Base-by-base conservation (phyloP, 53 echinoderm and acorn worm genomes). In the Antedon mediterranea region DNA sequence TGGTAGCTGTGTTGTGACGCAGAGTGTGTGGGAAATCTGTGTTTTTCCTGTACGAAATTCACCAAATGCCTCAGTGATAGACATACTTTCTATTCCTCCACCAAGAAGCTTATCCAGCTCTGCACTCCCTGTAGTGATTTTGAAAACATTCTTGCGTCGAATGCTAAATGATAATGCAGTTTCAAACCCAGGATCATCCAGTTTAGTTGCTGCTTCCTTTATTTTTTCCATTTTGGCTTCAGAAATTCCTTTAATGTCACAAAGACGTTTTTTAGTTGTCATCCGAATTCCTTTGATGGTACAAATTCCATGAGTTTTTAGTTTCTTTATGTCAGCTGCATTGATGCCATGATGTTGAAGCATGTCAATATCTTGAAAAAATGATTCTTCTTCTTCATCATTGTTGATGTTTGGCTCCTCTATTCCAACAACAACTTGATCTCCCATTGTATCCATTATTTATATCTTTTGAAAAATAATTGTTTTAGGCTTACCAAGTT, bases 211-310 rank as follows among this genome's bases (percentile, higher is more conserved):
- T 14, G 93, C 93, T 77, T 93, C 93, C 82, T 93, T 93, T 43
- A 93, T 93, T 78, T 93, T 93, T 71, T 93, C 93, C 93, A 93
- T 93, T 82, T 93, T 93, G 23, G 93, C 93, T 78, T 93, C 93
- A 43, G 93, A 93, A 32, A 93, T 93, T 28, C 93, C 93, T 81
- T 93, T 93, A 34, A 93, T 93, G 71, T 90, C 93, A 90, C 93
- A 93, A 86, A 93, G 84, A 34, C 88, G 80, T 73, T 90, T 93
- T 2, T 85, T 70, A 13, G 93, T 93, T 18, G 93, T 93, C 93
- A 93, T 93, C 73, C 85, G 82, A 33, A 93, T 83, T 7, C 93
- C 93, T 89, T 88, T 94, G 29, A 94, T 85, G 15, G 94, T 94
- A 75, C 91, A 91, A 71, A 94, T 94, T 30, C 94, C 94, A 80